These are phyloP conservation scores for Drosophila gunungcola DNA, from an alignment of 1,140 invertebrate species.

Conservation along the genomic window DNA sequence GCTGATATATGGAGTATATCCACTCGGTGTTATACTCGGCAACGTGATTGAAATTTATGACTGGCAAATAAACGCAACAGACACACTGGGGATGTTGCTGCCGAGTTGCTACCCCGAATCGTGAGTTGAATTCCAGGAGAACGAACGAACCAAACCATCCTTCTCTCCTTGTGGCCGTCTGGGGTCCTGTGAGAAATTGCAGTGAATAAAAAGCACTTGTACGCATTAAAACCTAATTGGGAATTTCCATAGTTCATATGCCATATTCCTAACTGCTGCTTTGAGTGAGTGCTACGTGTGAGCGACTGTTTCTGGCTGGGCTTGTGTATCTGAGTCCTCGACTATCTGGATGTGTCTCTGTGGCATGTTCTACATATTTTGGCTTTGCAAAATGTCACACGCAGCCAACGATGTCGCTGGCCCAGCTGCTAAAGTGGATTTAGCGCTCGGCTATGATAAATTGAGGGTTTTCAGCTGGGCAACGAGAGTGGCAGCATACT, in stretches of 20 bases:
- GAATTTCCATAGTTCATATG: slow-evolving; percentile 83
- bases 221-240: slow-evolving; percentile 82
- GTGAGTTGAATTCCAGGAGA: slow-evolving; percentile 61
- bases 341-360: slow-evolving; percentile 49
- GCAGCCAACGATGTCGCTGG: slow-evolving; percentile 70
- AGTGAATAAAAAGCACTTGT: slow-evolving; percentile 83
- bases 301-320: slow-evolving; percentile 4
- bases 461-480: slow-evolving; percentile 64
- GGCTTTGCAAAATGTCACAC: slow-evolving; percentile 81
- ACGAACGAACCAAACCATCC: background rate
- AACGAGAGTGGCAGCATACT: slow-evolving; percentile 19
- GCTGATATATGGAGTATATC: slow-evolving; percentile 69
- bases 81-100: slow-evolving; percentile 21
- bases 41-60: slow-evolving; percentile 84
- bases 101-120: slow-evolving; percentile 30
- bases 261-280: slow-evolving; percentile 66
- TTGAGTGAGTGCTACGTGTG: slow-evolving; percentile 26
- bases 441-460: slow-evolving; percentile 80
- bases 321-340: slow-evolving; percentile 8
- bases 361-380: slow-evolving; percentile 81
- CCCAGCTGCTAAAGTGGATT: slow-evolving; percentile 68
- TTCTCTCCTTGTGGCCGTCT: slow-evolving; percentile 3
- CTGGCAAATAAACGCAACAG: slow-evolving; percentile 74
- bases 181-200: slow-evolving; percentile 71
- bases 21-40: slow-evolving; percentile 76